Evolutionary conservation across 2,113 vertebrate genomes (phyloP).

Genomic region (Colinus virginianus): DNA sequence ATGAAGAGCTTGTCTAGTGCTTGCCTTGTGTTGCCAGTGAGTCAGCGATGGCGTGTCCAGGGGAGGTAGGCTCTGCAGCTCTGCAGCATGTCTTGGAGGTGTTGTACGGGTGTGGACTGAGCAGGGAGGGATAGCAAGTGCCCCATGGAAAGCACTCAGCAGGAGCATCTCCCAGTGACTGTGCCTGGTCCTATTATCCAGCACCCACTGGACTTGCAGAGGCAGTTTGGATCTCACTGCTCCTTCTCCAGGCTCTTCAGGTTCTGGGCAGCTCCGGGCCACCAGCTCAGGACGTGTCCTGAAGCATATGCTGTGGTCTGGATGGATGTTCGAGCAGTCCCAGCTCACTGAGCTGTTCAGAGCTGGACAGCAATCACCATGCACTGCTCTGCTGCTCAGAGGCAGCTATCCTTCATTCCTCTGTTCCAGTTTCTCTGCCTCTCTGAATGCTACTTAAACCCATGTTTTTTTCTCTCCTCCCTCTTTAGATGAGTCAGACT

Average conservation of each 20-base stretch:
- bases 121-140: neutral
- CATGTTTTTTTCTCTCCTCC: neutral
- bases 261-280: neutral
- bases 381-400: neutral
- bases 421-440: neutral
- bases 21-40: neutral
- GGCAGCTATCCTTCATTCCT: rapidly evolving
- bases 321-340: neutral
- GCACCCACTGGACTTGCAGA: rapidly evolving
- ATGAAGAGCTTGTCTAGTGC: neutral
- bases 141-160: neutral
- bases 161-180: neutral
- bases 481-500: slow-evolving; percentile 88
- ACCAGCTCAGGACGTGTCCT: rapidly evolving
- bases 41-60: rapidly evolving
- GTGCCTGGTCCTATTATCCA: rapidly evolving
- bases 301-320: neutral
- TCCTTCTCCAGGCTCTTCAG: neutral
- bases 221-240: neutral
- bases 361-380: neutral
- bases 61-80: neutral
- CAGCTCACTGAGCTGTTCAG: neutral
- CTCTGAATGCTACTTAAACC: neutral
- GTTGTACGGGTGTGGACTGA: neutral
- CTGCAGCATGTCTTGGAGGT: neutral